Evolutionary conservation across 2,888 invertebrate species (phyloP), one percentile per base, ranked within the genome.

Genomic region (Octonoba sinensis): DNA sequence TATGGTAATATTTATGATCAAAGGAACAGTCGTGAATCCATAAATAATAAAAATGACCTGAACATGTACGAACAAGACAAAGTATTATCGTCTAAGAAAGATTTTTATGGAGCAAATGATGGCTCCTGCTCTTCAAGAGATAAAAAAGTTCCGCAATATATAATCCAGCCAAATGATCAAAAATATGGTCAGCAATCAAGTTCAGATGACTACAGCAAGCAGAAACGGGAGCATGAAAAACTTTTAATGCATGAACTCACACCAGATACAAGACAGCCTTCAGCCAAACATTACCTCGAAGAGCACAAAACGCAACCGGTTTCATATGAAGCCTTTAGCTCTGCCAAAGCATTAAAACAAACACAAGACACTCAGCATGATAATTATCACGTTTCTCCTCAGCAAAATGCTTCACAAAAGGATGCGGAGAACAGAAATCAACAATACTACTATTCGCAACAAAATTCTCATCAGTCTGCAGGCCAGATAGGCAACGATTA

Each of bases 221-320:
- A 36, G 15, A 56, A 56, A 56, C 56, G n/a, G 12, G 59, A 15
- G 16, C 72, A 79, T 24, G 74, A 81, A 18, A 75, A 82, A 47
- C 51, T 75, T 2, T 15, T 75, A 1, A 24, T 81, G n/a, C 82
- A 71, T 47, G 73, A 82, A 20, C 51, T 81, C 2, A 81, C 81
- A 0, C 75, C 82, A 47, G 82, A 81, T 27, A 75, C 71, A 6
- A 57, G 76, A 15, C 82, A 75, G 16, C 82, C 82, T 0, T 71
- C 82, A 1, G 82, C 71, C 0, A 82, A 82, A 36, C 82, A 82
- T 27, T 82, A 82, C 27, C 49, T 82, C 1, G 82, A 82, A 60
- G 82, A 82, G 46, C 82, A 82, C 27, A 82, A 82, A 22, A 82
- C 82, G 0, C 82, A 82, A 18, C 82, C 82, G 1, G 66, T 82